Evolutionary conservation across 2,888 invertebrate species (phyloP), one percentile per base, ranked within the genome.

Genomic region (Andrena marginata): DNA sequence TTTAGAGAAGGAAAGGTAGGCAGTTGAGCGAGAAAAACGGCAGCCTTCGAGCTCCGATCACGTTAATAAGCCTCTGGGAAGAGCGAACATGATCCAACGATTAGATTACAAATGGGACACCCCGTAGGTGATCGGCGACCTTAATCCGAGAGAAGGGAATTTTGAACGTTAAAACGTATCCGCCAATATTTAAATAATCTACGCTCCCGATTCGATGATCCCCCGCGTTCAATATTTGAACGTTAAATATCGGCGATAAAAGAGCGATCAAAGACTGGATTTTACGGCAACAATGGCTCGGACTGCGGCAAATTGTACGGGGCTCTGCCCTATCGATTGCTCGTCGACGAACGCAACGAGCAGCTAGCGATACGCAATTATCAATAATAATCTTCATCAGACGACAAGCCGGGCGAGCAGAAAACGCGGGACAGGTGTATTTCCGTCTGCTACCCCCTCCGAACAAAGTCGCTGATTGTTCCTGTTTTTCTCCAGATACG

Each of bases 351-450:
- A 31, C 59, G 49, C 29, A 42, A 16, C 51, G 35, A 23, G 42
- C 49, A 8, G 23, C 16, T 23, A 35, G 16, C 26, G 33, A 62
- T 65, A 80, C 48, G 71, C 71, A 65, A 73, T 81, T 81, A 73
- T 54, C 70, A 60, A 48, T 65, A 63, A 69, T 60, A 33, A 42
- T 75, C 80, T 26, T 6, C 29, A 48, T 26, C 65, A 8, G 63
- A 42, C 33, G 33, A 35, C 59, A 26, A 80, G 26, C 29, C 26
- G 13, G 33, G 23, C 54, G 80, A 23, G 42, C 49, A 10, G 13
- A 33, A 60, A 35, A 31, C 35, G 13, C 26, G 23, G 16, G 23
- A 29, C 33, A 13, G 48, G 56, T 29, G 31, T 54, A 16, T 13
- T 16, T 56, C 64, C 48, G 63, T 56, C 74, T 20, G 31, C 23